These are phyloP conservation scores for Eulemur macaco DNA, from an alignment of 2,113 vertebrate genomes.

Conservation along the genomic window DNA sequence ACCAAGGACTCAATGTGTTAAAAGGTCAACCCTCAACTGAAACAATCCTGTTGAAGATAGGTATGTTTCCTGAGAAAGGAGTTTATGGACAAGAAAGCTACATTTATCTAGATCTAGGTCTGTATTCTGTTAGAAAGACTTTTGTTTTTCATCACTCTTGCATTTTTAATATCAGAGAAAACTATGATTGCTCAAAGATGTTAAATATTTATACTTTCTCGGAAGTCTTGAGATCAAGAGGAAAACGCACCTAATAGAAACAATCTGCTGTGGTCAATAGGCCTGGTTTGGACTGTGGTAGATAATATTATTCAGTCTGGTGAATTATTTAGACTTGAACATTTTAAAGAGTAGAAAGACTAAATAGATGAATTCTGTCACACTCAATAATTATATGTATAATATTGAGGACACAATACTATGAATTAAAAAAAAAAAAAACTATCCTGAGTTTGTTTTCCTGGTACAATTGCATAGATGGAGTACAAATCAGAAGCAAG, in stretches of 20 bases:
- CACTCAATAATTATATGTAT: background rate
- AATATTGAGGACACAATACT: background rate
- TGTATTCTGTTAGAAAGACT: slow-evolving; percentile 63
- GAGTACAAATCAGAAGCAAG: background rate
- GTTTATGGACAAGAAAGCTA: slow-evolving; percentile 47
- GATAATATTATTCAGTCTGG: slow-evolving; percentile 50
- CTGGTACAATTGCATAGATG: background rate
- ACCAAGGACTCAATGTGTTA: background rate
- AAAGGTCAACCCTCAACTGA: slow-evolving; percentile 36
- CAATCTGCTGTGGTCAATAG: slow-evolving; percentile 53
- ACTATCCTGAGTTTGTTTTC: background rate
- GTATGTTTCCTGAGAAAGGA: slow-evolving; percentile 20
- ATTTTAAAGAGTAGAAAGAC: slow-evolving; percentile 48
- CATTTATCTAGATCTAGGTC: slow-evolving; percentile 25
- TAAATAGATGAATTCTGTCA: slow-evolving; percentile 3
- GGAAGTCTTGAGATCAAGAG: slow-evolving; percentile 79
- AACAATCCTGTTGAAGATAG: background rate
- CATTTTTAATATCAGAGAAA: slow-evolving; percentile 82
- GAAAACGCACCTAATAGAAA: slow-evolving; percentile 75
- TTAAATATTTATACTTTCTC: slow-evolving; percentile 82
- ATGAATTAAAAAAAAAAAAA: background rate
- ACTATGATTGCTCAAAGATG: slow-evolving; percentile 75
- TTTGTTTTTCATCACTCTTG: slow-evolving; percentile 60
- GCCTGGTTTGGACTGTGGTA: slow-evolving; percentile 52
- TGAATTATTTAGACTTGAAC: slow-evolving; percentile 61